These are phyloP conservation scores for Andrena dorsata DNA, from an alignment of 2,888 invertebrate species.

Conservation along the genomic window DNA sequence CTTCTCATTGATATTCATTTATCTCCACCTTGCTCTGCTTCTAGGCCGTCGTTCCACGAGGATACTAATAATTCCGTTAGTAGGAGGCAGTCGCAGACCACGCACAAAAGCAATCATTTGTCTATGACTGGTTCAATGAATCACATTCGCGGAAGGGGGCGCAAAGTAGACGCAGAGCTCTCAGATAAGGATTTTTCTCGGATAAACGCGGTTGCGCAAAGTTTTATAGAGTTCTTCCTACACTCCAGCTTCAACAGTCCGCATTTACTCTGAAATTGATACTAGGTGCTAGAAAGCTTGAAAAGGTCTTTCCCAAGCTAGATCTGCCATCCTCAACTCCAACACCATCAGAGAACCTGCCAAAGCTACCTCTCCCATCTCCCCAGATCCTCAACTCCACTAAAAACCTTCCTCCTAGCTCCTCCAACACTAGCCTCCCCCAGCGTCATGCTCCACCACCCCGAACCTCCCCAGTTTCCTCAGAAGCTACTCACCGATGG, in stretches of 20 bases:
- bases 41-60: not conserved
- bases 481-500: slow-evolving; percentile 25
- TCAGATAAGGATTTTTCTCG: not conserved
- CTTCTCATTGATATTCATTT: not conserved
- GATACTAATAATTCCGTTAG: not conserved
- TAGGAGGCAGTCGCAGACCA: slow-evolving; percentile 37
- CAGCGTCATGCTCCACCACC: not conserved
- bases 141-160: slow-evolving; percentile 23
- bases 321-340: too few species aligned
- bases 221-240: not conserved
- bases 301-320: too few species aligned
- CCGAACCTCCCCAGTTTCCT: not conserved
- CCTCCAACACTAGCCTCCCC: not conserved
- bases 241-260: too few species aligned
- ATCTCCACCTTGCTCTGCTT: not conserved
- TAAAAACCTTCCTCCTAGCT: too few species aligned
- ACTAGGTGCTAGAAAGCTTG: too few species aligned
- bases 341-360: too few species aligned
- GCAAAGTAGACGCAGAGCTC: not conserved
- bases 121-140: slow-evolving; percentile 36
- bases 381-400: too few species aligned
- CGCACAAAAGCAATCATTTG: slow-evolving; percentile 25
- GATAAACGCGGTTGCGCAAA: not conserved
- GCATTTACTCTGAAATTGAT: too few species aligned
- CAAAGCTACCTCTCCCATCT: too few species aligned